Evolutionary conservation across 2,797 vertebrate genomes (phyloP), one percentile per base, ranked within the genome.

Genomic region (Chiroxiphia lanceolata): DNA sequence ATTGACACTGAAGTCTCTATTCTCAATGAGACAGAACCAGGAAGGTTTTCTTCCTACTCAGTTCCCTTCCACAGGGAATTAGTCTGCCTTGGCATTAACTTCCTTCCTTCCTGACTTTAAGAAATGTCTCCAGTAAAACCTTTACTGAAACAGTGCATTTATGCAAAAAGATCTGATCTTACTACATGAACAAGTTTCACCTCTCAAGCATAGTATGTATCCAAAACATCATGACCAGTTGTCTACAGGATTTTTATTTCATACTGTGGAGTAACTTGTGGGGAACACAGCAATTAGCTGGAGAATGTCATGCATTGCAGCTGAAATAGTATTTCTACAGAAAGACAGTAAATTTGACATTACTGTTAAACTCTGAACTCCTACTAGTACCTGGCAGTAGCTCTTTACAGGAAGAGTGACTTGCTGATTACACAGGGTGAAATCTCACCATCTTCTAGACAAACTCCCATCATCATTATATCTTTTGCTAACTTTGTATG

Each of bases 381-480:
- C n/a, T 69, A 29, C 44, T 61, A 40, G 8, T 61, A 81, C 23
- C 51, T 61, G 36, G 77, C 23, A 92, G 63, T 92, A 71, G 53
- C 59, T 70, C 15, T 72, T 92, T 94, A 87, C 29, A 74, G 11
- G 54, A 44, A 94, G 45, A 79, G 48, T 44, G 47, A 96, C 77
- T 76, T 71, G 91, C 29, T 94, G 79, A 96, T 91, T 59, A 74
- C 38, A 31, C 15, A 11, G 8, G 36, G 57, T 76, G 38, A 57
- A 88, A 85, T 91, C 91, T 69, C 38, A 34, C 51, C 68, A 4
- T 70, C 77, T 87, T 95, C 88, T 84, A 77, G 53, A 95, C 38
- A 83, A 84, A 74, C 13, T 56, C 48, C 77, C n/a, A 59, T n/a
- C 60, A 87, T 23, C 56, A 48, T 70, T 54, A 47, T 48, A 92